Base-by-base conservation (phyloP, 2,888 invertebrate species). In the Oscheius onirici region DNA sequence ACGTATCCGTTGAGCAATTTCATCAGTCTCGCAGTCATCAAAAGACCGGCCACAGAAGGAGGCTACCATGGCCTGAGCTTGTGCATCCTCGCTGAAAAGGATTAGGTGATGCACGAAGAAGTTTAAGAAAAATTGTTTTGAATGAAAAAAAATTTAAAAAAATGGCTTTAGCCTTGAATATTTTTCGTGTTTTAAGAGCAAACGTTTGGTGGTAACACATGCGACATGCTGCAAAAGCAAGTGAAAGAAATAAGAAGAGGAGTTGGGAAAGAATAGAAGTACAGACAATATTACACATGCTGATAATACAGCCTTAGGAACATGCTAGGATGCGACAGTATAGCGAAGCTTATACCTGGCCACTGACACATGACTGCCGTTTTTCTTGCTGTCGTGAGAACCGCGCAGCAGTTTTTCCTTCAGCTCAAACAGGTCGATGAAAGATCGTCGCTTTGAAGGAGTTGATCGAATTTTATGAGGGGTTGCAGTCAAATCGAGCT, bases 401-500 rank as follows among this genome's bases (percentile, higher is more conserved):
- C 83, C 79, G 15, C 86, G 76, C 22, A 86, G 76, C 58, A 86
- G 71, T 66, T 86, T 86, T 73, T 87, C 87, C 6, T 83, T 70
- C 55, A 87, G 69, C 65, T 87, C 87, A 60, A 80, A 81, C 78
- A 87, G 80, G 76, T 87, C 87, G 67, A 87, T 86, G 78, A 87
- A 87, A 28, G 82, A 82, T 20, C 87, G 81, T 8, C 86, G 80
- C 68, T 87, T 87, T 26, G 84, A 84, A 1, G 87, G 87, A 10
- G 87, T 87, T 34, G 86, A 84, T 13, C 87, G 86, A 52, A 87
- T 87, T 73, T 87, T 87, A 80, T 86, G 87, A 61, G 87, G 87
- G 11, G 87, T 87, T 6, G 87, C 87, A 1, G 87, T 87, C 46
- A 87, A 76, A 70, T 87, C 87, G 20, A 87, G 78, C 80, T 87